Percentiles rank a stretch among this genome's conserved stretches.
Evolutionary conservation across 2,797 vertebrate genomes (phyloP).

Genomic region (Myotis planiceps): DNA sequence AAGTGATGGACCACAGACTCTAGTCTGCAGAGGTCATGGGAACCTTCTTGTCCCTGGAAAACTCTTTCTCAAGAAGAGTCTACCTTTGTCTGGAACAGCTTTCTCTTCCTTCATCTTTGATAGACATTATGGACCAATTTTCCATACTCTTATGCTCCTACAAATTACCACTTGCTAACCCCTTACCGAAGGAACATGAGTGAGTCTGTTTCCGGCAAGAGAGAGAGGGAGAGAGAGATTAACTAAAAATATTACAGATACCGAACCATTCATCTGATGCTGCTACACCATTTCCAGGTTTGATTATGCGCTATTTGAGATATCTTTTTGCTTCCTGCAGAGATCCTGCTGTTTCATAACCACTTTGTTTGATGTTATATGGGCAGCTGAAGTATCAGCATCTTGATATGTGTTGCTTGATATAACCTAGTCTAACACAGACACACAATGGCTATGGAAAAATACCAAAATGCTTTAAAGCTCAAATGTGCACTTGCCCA

Average conservation of each 20-base stretch:
- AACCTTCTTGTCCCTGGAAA: neutral
- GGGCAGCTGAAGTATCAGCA: neutral
- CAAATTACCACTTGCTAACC: neutral
- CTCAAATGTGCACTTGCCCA: conserved; percentile 25
- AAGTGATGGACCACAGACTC: neutral
- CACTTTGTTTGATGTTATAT: conserved; percentile 51
- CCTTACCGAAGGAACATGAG: neutral
- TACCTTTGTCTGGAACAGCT: neutral
- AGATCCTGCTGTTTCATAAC: conserved; percentile 58
- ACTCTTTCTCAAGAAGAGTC: neutral
- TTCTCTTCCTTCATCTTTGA: neutral
- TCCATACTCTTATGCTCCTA: neutral
- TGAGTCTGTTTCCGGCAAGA: neutral
- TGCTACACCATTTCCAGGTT: neutral
- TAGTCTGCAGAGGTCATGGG: neutral
- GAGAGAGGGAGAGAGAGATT: neutral
- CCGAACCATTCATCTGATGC: conserved; percentile 45
- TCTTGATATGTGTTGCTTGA: neutral
- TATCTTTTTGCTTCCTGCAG: conserved; percentile 43
- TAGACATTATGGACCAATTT: neutral
- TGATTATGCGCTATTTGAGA: conserved; percentile 42
- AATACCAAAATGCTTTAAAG: conserved; percentile 16
- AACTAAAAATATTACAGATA: conserved; percentile 25
- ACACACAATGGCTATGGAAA: neutral
- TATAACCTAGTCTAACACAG: neutral